Conservation (phyloP, 1,140 invertebrate genomes). For the Aphelenchoides besseyi region DNA sequence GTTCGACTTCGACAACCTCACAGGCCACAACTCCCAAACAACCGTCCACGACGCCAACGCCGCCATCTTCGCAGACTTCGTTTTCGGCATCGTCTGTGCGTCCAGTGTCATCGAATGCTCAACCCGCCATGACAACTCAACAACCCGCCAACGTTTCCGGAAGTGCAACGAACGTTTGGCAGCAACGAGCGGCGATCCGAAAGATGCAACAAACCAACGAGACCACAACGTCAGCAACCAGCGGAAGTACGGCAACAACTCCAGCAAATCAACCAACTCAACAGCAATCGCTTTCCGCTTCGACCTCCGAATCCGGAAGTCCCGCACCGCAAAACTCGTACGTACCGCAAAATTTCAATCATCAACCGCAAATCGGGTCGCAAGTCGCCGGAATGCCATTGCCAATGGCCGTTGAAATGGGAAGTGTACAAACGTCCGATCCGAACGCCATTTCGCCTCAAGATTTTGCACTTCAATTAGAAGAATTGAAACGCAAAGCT, state of each 20-base stretch:
- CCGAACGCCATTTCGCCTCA: not conserved
- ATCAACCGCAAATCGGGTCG: slow-evolving; percentile 9
- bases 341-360: too few relatives aligned
- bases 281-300: not conserved
- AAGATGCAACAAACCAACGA: slow-evolving; percentile 38
- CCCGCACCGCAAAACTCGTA: not conserved
- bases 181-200: slow-evolving; percentile 52
- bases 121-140: too few relatives aligned
- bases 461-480: slow-evolving; percentile 6
- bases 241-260: not conserved
- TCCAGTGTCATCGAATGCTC: not conserved
- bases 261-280: not conserved
- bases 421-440: not conserved
- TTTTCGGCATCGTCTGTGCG: not conserved
- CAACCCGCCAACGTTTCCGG: slow-evolving; percentile 7
- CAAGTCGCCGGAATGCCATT: not conserved
- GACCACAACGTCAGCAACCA: not conserved
- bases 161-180: slow-evolving; percentile 49
- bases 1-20: too few relatives aligned
- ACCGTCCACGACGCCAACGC: not conserved
- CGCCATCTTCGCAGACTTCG: not conserved
- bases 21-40: not conserved
- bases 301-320: not conserved
- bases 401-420: not conserved
- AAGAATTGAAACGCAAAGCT: slow-evolving; percentile 46